phyloP scores from a whole-genome alignment of 1,140 invertebrate species.

The Archegozetes longisetosus region DNA sequence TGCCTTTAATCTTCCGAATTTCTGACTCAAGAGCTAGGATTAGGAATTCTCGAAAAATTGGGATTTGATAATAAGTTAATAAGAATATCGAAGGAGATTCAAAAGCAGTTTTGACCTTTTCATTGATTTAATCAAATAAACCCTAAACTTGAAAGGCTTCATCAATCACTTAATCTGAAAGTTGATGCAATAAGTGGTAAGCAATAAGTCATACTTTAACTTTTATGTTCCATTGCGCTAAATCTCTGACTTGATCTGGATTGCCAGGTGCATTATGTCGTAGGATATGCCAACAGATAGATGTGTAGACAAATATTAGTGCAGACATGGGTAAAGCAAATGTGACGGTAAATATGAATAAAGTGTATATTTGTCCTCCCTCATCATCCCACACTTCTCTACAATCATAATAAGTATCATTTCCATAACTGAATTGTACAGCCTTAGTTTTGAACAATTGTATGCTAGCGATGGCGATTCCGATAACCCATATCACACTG shows the following conservation, averaged over 20 bases:
- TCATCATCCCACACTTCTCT: constrained; percentile 25
- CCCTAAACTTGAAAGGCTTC: no score
- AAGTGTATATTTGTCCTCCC: constrained; percentile 26
- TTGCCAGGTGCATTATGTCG: constrained; percentile 35
- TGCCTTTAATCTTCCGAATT: no score
- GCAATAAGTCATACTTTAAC: constrained; percentile 37
- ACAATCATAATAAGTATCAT: constrained; percentile 29
- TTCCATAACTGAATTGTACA: constrained; percentile 22
- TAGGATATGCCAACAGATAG: constrained; percentile 32
- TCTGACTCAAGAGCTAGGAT: no score
- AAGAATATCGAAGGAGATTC: not conserved
- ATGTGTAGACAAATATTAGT: constrained; percentile 34
- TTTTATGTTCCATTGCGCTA: constrained; percentile 32
- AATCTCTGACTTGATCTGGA: constrained; percentile 32
- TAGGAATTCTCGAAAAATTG: no score
- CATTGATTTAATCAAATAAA: no score
- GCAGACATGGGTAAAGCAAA: constrained; percentile 35
- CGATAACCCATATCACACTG: constrained; percentile 32
- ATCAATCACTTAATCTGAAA: no score
- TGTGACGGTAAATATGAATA: constrained; percentile 34
- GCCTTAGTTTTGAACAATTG: constrained; percentile 31
- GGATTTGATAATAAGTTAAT: not conserved
- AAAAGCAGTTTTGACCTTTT: no score
- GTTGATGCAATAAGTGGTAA: no score
- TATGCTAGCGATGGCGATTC: constrained; percentile 29